A percentile compares a stretch with the other conserved stretches of the same genome.
Evolutionary conservation across 2,797 vertebrate species (phyloP).

Genomic region (Cynopterus sphinx): DNA sequence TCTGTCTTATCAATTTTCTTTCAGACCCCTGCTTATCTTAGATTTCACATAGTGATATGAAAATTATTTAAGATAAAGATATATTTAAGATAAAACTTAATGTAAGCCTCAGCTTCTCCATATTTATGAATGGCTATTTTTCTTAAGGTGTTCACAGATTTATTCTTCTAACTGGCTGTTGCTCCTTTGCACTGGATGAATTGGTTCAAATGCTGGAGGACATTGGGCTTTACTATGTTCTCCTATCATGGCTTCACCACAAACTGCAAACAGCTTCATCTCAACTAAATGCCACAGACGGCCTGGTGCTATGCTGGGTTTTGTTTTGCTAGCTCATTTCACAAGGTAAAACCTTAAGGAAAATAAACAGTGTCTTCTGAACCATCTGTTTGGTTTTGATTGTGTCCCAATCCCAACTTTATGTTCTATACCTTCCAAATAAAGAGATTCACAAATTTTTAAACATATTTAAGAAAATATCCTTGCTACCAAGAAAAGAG

Average conservation of each 20-base stretch:
- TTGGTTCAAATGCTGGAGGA: background rate
- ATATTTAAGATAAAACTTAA: background rate
- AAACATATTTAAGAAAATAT: slow-evolving; percentile 54
- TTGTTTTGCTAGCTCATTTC: slow-evolving; percentile 8
- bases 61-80: background rate
- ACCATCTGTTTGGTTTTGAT: slow-evolving; percentile 18
- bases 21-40: background rate
- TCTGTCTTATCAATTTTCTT: background rate
- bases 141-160: background rate
- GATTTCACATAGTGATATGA: background rate
- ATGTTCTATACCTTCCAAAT: slow-evolving; percentile 57
- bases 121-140: background rate
- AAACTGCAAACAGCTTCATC: background rate
- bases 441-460: slow-evolving; percentile 40
- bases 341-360: background rate
- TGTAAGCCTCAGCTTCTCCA: background rate
- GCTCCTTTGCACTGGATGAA: background rate
- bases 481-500: background rate
- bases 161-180: background rate
- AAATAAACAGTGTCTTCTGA: slow-evolving; percentile 50
- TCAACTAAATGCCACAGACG: background rate
- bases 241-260: background rate
- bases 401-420: background rate
- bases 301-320: background rate
- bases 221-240: background rate